These are phyloP conservation scores for Drosophila macrospina DNA, from an alignment of 2,888 invertebrate species.

Conservation along the genomic window DNA sequence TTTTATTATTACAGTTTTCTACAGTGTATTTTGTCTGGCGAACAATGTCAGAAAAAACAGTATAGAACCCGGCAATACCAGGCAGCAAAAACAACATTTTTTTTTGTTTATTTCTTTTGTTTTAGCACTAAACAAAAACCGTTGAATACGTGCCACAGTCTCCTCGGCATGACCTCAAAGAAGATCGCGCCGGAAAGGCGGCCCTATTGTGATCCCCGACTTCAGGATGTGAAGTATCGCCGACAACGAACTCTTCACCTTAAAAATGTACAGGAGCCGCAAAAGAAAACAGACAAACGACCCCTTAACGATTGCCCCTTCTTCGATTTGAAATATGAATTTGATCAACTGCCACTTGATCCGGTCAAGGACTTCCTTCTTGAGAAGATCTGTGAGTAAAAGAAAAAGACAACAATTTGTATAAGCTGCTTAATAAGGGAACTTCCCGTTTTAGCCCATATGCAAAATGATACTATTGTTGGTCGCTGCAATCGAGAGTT, in stretches of 20 bases:
- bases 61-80: slow-evolving; percentile 41
- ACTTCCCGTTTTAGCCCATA: slow-evolving; percentile 69
- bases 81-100: slow-evolving; percentile 41
- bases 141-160: neutral
- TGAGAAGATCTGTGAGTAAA: slow-evolving; percentile 80
- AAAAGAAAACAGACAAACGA: slow-evolving; percentile 59
- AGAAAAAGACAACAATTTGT: neutral
- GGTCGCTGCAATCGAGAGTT: slow-evolving; percentile 83
- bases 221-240: slow-evolving; percentile 53
- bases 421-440: neutral
- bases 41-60: slow-evolving; percentile 57
- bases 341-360: slow-evolving; percentile 85
- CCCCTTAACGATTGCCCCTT: slow-evolving; percentile 84
- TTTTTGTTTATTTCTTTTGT: slow-evolving; percentile 36
- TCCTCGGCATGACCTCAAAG: slow-evolving; percentile 34
- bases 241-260: slow-evolving; percentile 43
- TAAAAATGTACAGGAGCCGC: slow-evolving; percentile 1
- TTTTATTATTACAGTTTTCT: slow-evolving; percentile 70
- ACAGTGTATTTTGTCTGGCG: slow-evolving; percentile 45
- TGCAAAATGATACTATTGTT: slow-evolving; percentile 80
- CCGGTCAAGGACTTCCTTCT: slow-evolving; percentile 80
- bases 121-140: slow-evolving; percentile 20
- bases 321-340: slow-evolving; percentile 79
- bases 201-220: slow-evolving; percentile 72
- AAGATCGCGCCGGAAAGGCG: slow-evolving; percentile 73